phyloP scores from a whole-genome alignment of 2,113 vertebrate genomes.

The Turdus rufiventris region DNA sequence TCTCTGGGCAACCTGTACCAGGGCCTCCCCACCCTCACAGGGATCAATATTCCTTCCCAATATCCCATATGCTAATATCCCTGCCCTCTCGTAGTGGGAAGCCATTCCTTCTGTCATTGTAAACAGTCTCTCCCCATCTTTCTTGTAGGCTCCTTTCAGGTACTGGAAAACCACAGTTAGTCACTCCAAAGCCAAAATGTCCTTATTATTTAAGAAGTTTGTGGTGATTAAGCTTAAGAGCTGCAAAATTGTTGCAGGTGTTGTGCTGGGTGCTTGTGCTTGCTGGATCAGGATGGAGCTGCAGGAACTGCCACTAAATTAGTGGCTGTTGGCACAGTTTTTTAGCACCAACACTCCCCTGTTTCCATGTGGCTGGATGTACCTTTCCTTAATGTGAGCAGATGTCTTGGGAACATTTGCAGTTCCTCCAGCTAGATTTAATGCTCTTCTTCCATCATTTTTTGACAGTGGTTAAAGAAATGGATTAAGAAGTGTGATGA shows the following conservation, averaged over 20 bases:
- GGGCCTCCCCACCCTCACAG: not conserved
- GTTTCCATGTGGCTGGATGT: not conserved
- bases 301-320: not conserved
- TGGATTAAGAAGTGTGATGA: conserved; percentile 99
- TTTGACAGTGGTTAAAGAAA: conserved; percentile 92
- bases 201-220: not conserved
- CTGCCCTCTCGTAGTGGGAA: not conserved
- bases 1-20: not conserved
- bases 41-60: not conserved
- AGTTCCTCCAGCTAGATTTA: not conserved
- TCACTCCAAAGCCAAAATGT: not conserved
- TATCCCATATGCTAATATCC: too few species aligned
- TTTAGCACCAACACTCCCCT: not conserved
- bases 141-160: not conserved
- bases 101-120: not conserved
- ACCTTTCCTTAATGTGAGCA: not conserved
- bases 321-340: not conserved
- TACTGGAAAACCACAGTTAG: not conserved
- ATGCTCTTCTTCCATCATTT: not conserved
- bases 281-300: not conserved
- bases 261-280: not conserved
- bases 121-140: not conserved
- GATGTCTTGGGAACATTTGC: not conserved
- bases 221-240: not conserved
- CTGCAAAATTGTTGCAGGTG: not conserved